phyloP scores from a whole-genome alignment of 2,888 invertebrate species.

The Trissonchulus latispiculum region DNA sequence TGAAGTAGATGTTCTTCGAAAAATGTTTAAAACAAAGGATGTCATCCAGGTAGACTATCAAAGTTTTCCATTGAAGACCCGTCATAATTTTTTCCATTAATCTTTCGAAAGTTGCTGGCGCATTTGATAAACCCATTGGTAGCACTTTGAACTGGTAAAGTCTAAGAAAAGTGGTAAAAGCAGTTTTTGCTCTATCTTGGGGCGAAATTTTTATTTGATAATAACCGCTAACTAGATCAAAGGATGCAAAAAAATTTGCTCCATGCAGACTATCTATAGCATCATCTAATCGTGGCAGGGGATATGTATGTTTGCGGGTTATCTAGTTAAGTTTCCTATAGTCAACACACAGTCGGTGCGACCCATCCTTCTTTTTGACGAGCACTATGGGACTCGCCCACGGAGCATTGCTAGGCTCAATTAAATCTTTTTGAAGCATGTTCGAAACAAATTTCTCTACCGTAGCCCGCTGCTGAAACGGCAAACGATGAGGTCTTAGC shows the following conservation, averaged over 20 bases:
- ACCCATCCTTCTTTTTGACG: constrained; percentile 37
- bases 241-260: background rate
- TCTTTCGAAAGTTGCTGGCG: constrained; percentile 16
- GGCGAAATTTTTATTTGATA: background rate
- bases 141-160: background rate
- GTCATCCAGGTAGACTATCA: constrained; percentile 25
- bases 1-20: constrained; percentile 22
- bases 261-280: background rate
- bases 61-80: background rate
- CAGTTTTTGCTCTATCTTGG: background rate
- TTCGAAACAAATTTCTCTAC: background rate
- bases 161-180: background rate
- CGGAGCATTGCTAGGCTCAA: constrained; percentile 33
- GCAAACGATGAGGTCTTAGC: background rate
- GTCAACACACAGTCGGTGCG: constrained; percentile 29
- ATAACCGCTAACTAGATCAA: background rate
- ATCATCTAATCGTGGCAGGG: constrained; percentile 25
- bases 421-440: constrained; percentile 7
- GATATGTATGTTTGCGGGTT: constrained; percentile 24
- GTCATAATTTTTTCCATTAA: constrained; percentile 17
- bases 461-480: background rate
- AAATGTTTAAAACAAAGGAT: constrained; percentile 23
- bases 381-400: constrained; percentile 41
- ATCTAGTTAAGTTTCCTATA: constrained; percentile 28
- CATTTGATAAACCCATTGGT: constrained; percentile 9